Percentiles rank a stretch among this genome's conserved stretches.
Conservation (phyloP, 2,113 vertebrate species). For the Ciconia stormi region DNA sequence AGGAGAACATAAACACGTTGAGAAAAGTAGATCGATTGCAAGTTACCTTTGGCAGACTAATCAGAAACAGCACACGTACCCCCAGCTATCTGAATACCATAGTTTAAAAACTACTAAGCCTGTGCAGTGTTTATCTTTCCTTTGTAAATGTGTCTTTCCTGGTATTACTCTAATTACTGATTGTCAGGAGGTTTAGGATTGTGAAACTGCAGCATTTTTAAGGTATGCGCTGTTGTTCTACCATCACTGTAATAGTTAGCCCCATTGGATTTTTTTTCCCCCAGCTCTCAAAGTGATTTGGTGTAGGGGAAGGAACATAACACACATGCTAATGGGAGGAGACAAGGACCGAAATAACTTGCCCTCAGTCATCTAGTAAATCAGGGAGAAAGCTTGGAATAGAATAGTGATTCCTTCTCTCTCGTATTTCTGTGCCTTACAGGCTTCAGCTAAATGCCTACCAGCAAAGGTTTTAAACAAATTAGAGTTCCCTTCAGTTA, state of each 20-base stretch:
- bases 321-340: not conserved
- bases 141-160: not conserved
- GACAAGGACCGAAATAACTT: conserved; percentile 13
- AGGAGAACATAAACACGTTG: not conserved
- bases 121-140: not conserved
- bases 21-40: not conserved
- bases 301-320: not conserved
- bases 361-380: conserved; percentile 1
- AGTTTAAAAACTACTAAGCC: not conserved
- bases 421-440: not conserved
- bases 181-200: not conserved
- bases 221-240: not conserved
- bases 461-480: conserved; percentile 9
- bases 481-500: not conserved
- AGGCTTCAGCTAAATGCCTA: not conserved
- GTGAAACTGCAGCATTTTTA: not conserved
- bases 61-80: not conserved
- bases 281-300: not conserved
- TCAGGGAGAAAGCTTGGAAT: not conserved
- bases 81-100: not conserved
- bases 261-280: not conserved
- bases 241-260: not conserved
- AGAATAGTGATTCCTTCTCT: not conserved
- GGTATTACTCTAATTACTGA: not conserved
- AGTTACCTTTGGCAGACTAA: not conserved